These are phyloP conservation scores for Gastrophysa polygoni DNA, from an alignment of 2,888 invertebrate genomes.

Conservation along the genomic window DNA sequence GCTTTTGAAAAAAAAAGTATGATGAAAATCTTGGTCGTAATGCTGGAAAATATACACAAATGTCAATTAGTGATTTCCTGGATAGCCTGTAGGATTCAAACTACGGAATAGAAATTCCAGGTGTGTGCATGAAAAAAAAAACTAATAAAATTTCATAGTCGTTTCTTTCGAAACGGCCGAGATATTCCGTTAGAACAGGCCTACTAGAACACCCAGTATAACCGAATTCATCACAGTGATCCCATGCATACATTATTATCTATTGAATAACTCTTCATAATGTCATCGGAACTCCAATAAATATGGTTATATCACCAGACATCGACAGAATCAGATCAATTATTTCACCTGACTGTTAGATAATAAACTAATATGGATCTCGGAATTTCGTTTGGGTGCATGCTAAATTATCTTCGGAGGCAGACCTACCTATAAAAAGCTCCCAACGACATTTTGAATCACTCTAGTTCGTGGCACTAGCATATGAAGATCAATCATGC, in stretches of 20 bases:
- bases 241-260: neutral
- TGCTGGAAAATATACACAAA: no score
- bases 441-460: neutral
- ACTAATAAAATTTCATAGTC: no score
- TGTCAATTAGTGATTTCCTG: no score
- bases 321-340: neutral
- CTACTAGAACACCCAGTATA: no score
- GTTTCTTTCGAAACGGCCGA: no score
- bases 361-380: neutral
- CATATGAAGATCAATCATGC: neutral
- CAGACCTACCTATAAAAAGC: neutral
- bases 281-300: neutral
- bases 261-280: neutral
- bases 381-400: neutral
- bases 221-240: no score
- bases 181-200: no score
- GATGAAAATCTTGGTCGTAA: no score
- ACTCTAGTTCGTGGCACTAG: neutral
- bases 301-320: neutral
- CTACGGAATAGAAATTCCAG: no score
- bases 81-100: no score
- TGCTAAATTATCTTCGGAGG: neutral
- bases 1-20: no score
- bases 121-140: no score
- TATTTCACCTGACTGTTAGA: neutral